These are phyloP conservation scores for Ivindomyrus marchei DNA, from an alignment of 2,113 vertebrate genomes.

Conservation along the genomic window DNA sequence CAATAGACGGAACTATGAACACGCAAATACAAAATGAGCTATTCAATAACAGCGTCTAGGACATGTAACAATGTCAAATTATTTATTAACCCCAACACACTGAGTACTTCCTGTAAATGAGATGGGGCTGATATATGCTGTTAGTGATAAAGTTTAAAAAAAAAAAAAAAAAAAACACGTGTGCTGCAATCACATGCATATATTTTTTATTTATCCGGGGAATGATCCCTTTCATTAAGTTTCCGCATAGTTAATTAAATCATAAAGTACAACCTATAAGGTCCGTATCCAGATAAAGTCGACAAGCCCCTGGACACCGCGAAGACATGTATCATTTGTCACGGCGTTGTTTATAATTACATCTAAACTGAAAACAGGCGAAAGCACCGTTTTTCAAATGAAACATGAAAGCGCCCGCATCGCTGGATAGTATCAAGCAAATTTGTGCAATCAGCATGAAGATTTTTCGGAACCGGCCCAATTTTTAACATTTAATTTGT, in stretches of 20 bases:
- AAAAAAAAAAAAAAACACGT: neutral
- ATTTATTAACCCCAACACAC: conserved; percentile 57
- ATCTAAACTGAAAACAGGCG: conserved; percentile 40
- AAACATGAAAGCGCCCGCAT: conserved; percentile 33
- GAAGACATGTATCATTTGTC: conserved; percentile 9
- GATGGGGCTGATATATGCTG: neutral
- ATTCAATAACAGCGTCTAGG: conserved; percentile 38
- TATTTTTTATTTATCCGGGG: neutral
- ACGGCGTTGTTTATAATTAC: conserved; percentile 35
- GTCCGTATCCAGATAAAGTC: neutral
- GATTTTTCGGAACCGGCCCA: conserved; percentile 35
- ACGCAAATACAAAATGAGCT: conserved; percentile 53
- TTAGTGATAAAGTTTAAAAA: neutral
- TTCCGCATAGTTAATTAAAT: neutral
- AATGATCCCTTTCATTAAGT: neutral
- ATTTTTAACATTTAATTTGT: conserved; percentile 33
- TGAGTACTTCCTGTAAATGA: conserved; percentile 40
- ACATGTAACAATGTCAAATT: conserved; percentile 45
- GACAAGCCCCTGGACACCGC: neutral
- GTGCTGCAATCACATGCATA: neutral
- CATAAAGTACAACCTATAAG: neutral
- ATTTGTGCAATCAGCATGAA: conserved; percentile 39
- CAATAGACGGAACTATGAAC: conserved; percentile 55
- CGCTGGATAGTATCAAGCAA: conserved; percentile 38
- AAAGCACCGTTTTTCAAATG: conserved; percentile 33